Conservation (phyloP, 2,888 invertebrate genomes). For the Uloborus plumipes region DNA sequence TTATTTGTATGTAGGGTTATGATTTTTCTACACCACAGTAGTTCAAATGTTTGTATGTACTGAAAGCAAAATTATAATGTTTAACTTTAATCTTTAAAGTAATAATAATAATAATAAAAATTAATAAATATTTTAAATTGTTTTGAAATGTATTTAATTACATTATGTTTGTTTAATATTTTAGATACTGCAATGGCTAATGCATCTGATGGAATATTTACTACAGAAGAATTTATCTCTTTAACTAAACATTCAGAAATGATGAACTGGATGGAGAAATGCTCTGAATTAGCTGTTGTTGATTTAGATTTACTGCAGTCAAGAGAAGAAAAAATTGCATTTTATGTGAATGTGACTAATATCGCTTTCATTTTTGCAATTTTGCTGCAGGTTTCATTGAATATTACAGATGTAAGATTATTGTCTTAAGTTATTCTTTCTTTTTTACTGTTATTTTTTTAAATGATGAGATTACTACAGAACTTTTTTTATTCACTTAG, state of each 20-base stretch:
- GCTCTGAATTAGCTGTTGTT: conserved; percentile 41
- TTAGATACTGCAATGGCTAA: conserved; percentile 42
- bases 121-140: too few species aligned
- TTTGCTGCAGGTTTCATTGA: conserved; percentile 23
- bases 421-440: neutral
- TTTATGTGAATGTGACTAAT: conserved; percentile 59
- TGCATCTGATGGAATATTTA: conserved; percentile 39
- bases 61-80: too few species aligned
- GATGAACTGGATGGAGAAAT: conserved; percentile 49
- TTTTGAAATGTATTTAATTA: neutral
- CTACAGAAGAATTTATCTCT: conserved; percentile 29
- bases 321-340: conserved; percentile 55
- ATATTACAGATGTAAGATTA: conserved; percentile 16
- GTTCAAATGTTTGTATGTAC: too few species aligned
- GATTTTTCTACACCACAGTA: too few species aligned
- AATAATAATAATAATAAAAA: too few species aligned
- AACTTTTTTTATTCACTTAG: too few species aligned
- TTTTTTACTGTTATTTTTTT: neutral
- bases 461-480: too few species aligned
- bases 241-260: conserved; percentile 44
- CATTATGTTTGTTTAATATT: neutral
- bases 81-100: too few species aligned
- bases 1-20: too few species aligned
- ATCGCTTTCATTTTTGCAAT: conserved; percentile 56
- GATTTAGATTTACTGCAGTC: conserved; percentile 45